Evolutionary conservation across 2,113 vertebrate species (phyloP).

Genomic region (Ptilorrhoa leucosticta): DNA sequence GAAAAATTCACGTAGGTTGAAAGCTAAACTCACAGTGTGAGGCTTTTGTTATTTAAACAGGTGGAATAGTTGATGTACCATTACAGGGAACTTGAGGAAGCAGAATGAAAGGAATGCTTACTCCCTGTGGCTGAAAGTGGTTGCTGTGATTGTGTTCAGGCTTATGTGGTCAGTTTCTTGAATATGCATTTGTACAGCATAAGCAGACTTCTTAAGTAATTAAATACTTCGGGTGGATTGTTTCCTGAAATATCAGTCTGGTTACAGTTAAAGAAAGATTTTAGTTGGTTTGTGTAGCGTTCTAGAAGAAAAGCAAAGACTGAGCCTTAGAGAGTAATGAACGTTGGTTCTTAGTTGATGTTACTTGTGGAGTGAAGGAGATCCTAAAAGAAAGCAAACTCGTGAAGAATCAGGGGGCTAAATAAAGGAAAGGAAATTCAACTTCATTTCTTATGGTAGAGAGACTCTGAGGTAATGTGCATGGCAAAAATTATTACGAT

Average conservation of each 20-base stretch:
- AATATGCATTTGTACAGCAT: not conserved
- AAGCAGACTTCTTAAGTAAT: not conserved
- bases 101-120: not conserved
- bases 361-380: not conserved
- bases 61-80: not conserved
- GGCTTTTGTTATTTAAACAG: not conserved
- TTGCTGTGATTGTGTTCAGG: not conserved
- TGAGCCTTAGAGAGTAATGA: not conserved
- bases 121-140: not conserved
- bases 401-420: not conserved
- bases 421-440: not conserved
- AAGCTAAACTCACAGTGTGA: not conserved
- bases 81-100: not conserved
- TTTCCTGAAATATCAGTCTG: not conserved
- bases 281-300: not conserved
- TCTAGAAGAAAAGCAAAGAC: not conserved
- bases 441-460: not conserved
- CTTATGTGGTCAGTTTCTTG: not conserved
- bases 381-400: not conserved
- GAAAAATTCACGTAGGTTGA: not conserved
- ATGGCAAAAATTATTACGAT: not conserved
- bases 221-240: not conserved
- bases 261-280: not conserved
- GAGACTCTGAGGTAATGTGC: not conserved
- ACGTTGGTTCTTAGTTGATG: not conserved